phyloP scores from a whole-genome alignment of 1,140 invertebrate species.

The Drosophila novamexicana region DNA sequence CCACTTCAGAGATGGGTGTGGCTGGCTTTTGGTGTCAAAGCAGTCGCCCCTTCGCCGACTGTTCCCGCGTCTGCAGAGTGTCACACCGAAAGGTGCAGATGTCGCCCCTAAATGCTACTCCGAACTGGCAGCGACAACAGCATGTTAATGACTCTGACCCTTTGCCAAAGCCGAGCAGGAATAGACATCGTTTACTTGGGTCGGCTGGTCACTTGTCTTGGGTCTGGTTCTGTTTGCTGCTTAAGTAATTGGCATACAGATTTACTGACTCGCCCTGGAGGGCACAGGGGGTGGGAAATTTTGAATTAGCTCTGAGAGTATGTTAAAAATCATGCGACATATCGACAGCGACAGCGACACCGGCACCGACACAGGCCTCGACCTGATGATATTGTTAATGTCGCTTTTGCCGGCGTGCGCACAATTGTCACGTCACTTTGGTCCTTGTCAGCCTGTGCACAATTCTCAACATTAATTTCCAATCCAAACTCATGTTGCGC shows the following conservation, averaged over 20 bases:
- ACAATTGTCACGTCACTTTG: slow-evolving; percentile 43
- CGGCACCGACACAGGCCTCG: not conserved
- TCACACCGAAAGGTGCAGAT: slow-evolving; percentile 71
- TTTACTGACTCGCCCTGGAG: slow-evolving; percentile 52
- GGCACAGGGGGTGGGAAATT: too few relatives aligned
- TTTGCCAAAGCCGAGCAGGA: slow-evolving; percentile 25
- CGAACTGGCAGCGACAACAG: slow-evolving; percentile 64
- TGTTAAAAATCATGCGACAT: slow-evolving; percentile 9
- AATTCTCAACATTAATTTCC: slow-evolving; percentile 65
- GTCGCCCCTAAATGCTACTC: slow-evolving; percentile 70
- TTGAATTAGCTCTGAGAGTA: not conserved
- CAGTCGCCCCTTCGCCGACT: slow-evolving; percentile 35
- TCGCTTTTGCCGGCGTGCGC: not conserved
- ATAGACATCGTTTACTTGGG: slow-evolving; percentile 49
- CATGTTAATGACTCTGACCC: slow-evolving; percentile 81
- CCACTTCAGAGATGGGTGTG: slow-evolving; percentile 52
- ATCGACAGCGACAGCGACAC: not conserved
- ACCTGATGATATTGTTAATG: slow-evolving; percentile 41
- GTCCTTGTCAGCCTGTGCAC: slow-evolving; percentile 12
- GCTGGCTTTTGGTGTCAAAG: slow-evolving; percentile 78
- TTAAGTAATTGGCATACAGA: slow-evolving; percentile 80
- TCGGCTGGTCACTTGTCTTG: slow-evolving; percentile 61
- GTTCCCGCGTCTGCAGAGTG: slow-evolving; percentile 28
- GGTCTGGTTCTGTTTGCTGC: slow-evolving; percentile 56
- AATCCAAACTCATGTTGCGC: slow-evolving; percentile 63